Percentiles rank a stretch among this genome's conserved stretches.
Evolutionary conservation across 2,797 vertebrate species (phyloP).

Genomic region (Ctenopoma kingsleyae): DNA sequence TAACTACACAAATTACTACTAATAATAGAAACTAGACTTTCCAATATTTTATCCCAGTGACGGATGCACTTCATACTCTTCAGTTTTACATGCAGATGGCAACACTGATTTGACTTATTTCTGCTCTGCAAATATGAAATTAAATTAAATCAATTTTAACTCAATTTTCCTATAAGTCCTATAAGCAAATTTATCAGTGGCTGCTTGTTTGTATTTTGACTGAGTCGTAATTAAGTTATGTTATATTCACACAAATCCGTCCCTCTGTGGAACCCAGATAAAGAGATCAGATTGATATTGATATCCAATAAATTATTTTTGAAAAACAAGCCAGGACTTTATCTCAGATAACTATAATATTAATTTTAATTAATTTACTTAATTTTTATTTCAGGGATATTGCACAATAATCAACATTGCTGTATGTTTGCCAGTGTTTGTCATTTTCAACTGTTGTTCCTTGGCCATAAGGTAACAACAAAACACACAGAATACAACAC

Average conservation of each 20-base stretch:
- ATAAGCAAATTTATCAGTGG: conserved; percentile 57
- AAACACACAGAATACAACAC: no score
- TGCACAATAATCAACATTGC: no score
- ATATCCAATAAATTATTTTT: conserved; percentile 11
- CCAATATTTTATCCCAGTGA: conserved; percentile 17
- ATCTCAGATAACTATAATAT: background rate
- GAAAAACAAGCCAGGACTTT: conserved; percentile 8
- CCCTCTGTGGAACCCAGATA: background rate
- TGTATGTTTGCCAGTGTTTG: no score
- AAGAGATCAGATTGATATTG: conserved; percentile 28
- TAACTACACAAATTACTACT: background rate
- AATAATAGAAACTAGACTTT: conserved; percentile 16
- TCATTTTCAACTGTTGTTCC: no score
- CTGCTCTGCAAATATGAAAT: conserved; percentile 58
- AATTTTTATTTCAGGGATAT: no score
- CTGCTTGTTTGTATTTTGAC: conserved; percentile 31
- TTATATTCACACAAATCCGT: conserved; percentile 40
- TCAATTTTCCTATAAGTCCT: conserved; percentile 62
- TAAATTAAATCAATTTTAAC: conserved; percentile 73
- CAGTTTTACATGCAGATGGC: conserved; percentile 47
- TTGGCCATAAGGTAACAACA: no score
- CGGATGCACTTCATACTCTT: conserved; percentile 24
- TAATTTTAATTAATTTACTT: background rate
- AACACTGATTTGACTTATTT: conserved; percentile 66
- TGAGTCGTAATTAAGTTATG: conserved; percentile 43